Evolutionary conservation across 2,888 invertebrate genomes (phyloP), one percentile per base, ranked within the genome.

Genomic region (Eucriotettix oculatus): DNA sequence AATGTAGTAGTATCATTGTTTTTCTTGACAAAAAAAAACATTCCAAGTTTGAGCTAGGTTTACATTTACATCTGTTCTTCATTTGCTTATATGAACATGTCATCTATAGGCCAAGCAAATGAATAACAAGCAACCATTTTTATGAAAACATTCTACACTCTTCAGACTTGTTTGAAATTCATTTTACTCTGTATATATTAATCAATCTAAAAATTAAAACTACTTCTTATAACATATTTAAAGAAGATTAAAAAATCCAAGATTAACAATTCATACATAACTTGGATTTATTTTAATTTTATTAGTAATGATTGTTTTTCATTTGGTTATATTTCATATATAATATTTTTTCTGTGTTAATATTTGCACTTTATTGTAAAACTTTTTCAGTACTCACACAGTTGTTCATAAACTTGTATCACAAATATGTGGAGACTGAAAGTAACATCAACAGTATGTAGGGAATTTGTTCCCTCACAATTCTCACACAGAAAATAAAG

Each of bases 1-100:
- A 55, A 55, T 55, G 55, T 55, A 55, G 42, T 55, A 55, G 42
- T 55, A 55, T 55, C 42, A 55, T 42, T 41, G 29, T 41, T 55
- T 42, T 55, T 10, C 54, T 54, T 55, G 42, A 59, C 55, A 44
- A 59, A 44, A 54, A 48, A 54, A 44, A 42, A 42, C 54, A 54
- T 52, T 58, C 58, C 58, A 41, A 41, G 52, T 52, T 58, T 58
- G 58, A 58, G 58, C 58, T 58, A 58, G 29, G 48, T 56, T 52
- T 58, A 58, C 48, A 14, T 48, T 48, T 29, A 29, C 29, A 29
- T 29, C 29, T 29, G 29, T 29, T 29, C 7, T 29, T 29, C 29
- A 29, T 29, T 29, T 29, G 29, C 29, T 29, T 29, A 5, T 29
- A 29, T 29, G 29, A 29, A 29, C 29, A 29, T 5, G 29, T 29